Evolutionary conservation across 2,113 vertebrate genomes (phyloP).

Genomic region (Myiozetetes cayanensis): DNA sequence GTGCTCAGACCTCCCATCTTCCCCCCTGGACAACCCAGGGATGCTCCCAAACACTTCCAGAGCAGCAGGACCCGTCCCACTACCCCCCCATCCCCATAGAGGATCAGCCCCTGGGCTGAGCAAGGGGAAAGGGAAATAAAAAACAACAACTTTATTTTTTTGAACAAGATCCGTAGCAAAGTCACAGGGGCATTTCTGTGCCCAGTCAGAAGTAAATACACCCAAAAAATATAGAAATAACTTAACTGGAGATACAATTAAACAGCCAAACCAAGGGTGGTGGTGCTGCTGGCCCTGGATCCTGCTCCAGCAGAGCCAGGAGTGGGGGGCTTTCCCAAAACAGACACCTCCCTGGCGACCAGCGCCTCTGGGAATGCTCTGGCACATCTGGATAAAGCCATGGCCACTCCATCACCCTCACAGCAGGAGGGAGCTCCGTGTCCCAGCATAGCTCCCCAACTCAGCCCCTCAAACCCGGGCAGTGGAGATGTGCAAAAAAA

Average conservation of each 20-base stretch:
- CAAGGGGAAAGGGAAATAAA: neutral
- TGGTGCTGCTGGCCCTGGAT: neutral
- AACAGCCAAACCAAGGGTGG: neutral
- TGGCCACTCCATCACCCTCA: neutral
- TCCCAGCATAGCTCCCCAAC: neutral
- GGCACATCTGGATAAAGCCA: neutral
- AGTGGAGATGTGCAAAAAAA: neutral
- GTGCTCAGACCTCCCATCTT: no score
- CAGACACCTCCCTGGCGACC: neutral
- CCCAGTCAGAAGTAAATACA: neutral
- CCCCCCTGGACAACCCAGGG: neutral
- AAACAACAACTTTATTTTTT: constrained; percentile 1
- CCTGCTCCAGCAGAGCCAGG: neutral
- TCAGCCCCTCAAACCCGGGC: neutral
- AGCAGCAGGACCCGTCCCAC: neutral
- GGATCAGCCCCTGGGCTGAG: neutral
- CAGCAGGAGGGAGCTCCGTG: neutral
- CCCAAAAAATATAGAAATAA: neutral
- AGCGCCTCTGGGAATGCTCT: neutral
- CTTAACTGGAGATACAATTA: neutral
- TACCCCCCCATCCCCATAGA: accelerated
- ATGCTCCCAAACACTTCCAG: neutral
- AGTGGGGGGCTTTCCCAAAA: neutral
- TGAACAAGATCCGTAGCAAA: neutral
- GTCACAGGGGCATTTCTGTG: neutral